Conservation (phyloP, 2,888 invertebrate genomes). For the Amiota minor region DNA sequence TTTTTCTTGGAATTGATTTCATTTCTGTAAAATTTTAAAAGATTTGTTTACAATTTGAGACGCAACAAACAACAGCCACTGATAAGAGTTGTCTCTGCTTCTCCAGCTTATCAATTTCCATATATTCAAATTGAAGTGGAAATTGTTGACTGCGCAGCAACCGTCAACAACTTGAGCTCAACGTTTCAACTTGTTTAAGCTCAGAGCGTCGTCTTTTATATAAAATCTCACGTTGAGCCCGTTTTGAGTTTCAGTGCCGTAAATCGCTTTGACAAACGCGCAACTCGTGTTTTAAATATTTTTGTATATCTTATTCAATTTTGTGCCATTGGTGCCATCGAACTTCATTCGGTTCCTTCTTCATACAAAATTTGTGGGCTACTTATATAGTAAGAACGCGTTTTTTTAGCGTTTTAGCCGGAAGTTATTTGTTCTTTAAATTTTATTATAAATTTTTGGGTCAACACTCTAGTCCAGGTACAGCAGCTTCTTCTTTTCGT, state of each 20-base stretch:
- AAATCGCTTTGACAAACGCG: slow-evolving; percentile 21
- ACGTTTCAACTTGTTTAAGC: neutral
- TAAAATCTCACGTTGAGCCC: slow-evolving; percentile 14
- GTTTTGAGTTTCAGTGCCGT: slow-evolving; percentile 33
- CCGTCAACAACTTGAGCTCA: neutral
- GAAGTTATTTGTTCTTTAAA: slow-evolving; percentile 16
- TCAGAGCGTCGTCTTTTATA: slow-evolving; percentile 6
- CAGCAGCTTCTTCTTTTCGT: neutral
- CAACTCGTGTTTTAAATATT: slow-evolving; percentile 10
- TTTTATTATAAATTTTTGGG: neutral
- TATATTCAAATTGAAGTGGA: neutral
- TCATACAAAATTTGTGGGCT: neutral
- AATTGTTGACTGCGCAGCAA: slow-evolving; percentile 43
- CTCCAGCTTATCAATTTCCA: neutral
- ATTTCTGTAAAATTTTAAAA: neutral
- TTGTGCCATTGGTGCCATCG: neutral
- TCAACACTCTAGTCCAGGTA: slow-evolving; percentile 33
- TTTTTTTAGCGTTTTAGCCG: slow-evolving; percentile 9
- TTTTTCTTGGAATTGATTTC: slow-evolving; percentile 15
- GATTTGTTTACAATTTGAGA: neutral
- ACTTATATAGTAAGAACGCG: neutral
- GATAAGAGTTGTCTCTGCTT: slow-evolving; percentile 5
- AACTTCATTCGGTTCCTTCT: neutral
- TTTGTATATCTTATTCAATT: neutral
- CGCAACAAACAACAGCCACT: slow-evolving; percentile 13